Base-by-base conservation (phyloP, 23 tunicate species). In the Styela clava region DNA sequence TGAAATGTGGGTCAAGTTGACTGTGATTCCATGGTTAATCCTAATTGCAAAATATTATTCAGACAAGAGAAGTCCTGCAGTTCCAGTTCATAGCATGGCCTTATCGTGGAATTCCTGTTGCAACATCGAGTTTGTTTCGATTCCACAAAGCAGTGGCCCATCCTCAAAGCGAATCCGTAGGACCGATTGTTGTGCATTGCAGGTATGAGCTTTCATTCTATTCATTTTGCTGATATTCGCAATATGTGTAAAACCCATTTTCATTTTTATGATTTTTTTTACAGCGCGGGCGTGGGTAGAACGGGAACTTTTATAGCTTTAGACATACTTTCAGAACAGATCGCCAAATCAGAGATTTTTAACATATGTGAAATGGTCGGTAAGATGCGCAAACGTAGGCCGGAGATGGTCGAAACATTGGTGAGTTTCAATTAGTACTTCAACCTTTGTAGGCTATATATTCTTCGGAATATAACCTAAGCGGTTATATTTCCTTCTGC, bases 41-140 rank as follows among this genome's bases (percentile, higher is more conserved):
- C n/a, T n/a, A n/a, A n/a, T n/a, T n/a, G n/a, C n/a, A n/a, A n/a
- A n/a, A n/a, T n/a, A n/a, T n/a, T n/a, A n/a, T n/a, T n/a, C 72
- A 69, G 67, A 26, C 52, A 52, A 35, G 61, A 16, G 72, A 74
- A n/a, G 63, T 84, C 19, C 35, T 30, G 18, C 87, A 84, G 28
- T 83, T 52, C 68, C 92, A 88, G 19, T 88, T 71, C 79, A 77
- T 52, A 2, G 64, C 81, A 21, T 88, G 92, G 92, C 92, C 92
- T n/a, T 86, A 88, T 69, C 92, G 83, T 35, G 92, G 92, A 31
- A 79, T 88, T 2, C 92, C 92, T 37, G 52, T 51, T 24, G 64
- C 71, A 63, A 74, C 87, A 1, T 52, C 72, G 24, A 77, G 87
- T 34, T 56, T 84, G 22, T 23, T 84, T 31, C 63, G 82, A 64